Conservation (phyloP, 2,113 vertebrate species). For the Neodontobutis hainanensis region DNA sequence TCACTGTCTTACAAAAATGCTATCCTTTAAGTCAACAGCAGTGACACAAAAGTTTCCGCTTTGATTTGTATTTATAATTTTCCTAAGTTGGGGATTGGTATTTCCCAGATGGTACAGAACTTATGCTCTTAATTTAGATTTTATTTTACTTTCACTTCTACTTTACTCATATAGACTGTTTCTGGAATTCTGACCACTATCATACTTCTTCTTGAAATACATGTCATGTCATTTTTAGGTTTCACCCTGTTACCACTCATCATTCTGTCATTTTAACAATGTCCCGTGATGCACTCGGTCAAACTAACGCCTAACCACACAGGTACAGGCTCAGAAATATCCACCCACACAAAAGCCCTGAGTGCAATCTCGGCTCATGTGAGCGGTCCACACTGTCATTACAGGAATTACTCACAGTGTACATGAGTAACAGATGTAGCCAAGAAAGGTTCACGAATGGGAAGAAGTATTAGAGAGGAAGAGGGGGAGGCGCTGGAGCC, state of each 20-base stretch:
- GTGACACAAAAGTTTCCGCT: too few relatives aligned
- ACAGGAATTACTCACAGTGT: slow-evolving; percentile 35
- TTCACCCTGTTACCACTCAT: slow-evolving; percentile 1
- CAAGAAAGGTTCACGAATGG: slow-evolving; percentile 42
- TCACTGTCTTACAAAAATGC: too few relatives aligned
- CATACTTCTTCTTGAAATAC: background rate
- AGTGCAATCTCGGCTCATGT: slow-evolving; percentile 9
- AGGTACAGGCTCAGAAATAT: slow-evolving; percentile 7
- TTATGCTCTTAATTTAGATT: too few relatives aligned
- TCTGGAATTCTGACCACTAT: background rate
- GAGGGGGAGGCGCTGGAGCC: background rate
- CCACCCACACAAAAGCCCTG: slow-evolving; percentile 11
- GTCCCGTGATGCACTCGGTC: background rate
- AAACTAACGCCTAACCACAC: background rate
- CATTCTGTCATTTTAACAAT: slow-evolving; percentile 41
- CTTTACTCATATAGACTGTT: too few relatives aligned
- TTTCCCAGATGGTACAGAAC: too few relatives aligned
- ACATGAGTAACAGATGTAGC: slow-evolving; percentile 37
- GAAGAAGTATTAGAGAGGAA: slow-evolving; percentile 28
- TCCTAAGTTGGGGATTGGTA: too few relatives aligned
- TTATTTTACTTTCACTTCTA: too few relatives aligned
- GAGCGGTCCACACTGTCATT: slow-evolving; percentile 25
- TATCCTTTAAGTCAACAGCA: too few relatives aligned
- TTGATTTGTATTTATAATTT: too few relatives aligned
- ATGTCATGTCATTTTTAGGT: background rate